A percentile compares a stretch with the other conserved stretches of the same genome.
These are phyloP conservation scores for Panzeria rudis DNA, from an alignment of 2,888 invertebrate species.

Conservation along the genomic window DNA sequence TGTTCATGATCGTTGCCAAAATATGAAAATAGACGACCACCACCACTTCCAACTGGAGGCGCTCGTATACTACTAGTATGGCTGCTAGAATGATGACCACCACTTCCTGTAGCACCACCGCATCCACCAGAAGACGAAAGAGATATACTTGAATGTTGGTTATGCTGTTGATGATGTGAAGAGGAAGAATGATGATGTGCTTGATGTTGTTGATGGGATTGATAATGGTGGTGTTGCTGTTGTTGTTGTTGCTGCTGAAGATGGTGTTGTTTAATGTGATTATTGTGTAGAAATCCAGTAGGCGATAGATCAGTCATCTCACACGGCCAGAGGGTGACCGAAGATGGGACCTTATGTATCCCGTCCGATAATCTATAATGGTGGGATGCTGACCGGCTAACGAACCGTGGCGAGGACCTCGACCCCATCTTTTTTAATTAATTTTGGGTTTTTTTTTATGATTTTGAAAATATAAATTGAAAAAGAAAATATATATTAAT, in stretches of 20 bases:
- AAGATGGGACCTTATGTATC: slow-evolving; percentile 94
- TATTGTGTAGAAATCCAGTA: slow-evolving; percentile 81
- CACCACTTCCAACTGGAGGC: slow-evolving; percentile 77
- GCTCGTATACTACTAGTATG: slow-evolving; percentile 76
- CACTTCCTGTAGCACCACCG: slow-evolving; percentile 39
- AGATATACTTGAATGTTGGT: slow-evolving; percentile 60
- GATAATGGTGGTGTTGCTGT: too few relatives aligned
- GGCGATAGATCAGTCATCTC: slow-evolving; percentile 89
- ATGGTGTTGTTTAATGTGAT: slow-evolving; percentile 74
- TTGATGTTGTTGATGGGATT: slow-evolving; percentile 75
- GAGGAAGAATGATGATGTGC: slow-evolving; percentile 70
- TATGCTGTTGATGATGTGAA: slow-evolving; percentile 73
- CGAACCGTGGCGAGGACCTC: slow-evolving; percentile 86
- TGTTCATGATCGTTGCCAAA: slow-evolving; percentile 82
- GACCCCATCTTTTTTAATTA: slow-evolving; percentile 89
- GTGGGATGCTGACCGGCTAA: slow-evolving; percentile 84
- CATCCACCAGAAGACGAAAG: slow-evolving; percentile 59
- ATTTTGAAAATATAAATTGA: slow-evolving; percentile 60
- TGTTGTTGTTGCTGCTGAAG: slow-evolving; percentile 76
- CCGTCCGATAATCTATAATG: slow-evolving; percentile 84
- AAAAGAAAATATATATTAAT: slow-evolving; percentile 72
- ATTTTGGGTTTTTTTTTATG: slow-evolving; percentile 31
- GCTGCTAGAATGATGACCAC: slow-evolving; percentile 75
- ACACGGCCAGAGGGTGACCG: slow-evolving; percentile 96
- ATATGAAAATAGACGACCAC: slow-evolving; percentile 82